Conservation (phyloP, 2,888 invertebrate genomes). For the Rhimphoctona megacephalus region DNA sequence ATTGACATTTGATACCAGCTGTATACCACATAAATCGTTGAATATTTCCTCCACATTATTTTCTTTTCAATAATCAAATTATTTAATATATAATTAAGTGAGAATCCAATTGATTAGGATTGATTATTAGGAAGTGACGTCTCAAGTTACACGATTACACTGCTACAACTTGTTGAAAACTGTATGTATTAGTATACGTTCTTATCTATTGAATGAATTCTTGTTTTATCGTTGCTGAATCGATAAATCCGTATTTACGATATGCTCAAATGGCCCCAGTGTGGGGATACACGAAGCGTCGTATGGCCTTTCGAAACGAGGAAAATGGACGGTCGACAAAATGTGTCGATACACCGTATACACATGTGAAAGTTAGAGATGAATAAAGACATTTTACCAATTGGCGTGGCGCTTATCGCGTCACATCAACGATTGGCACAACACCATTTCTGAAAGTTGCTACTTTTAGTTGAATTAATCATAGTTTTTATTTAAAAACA, state of each 20-base stretch:
- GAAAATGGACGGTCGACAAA: constrained; percentile 35
- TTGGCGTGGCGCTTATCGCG: constrained; percentile 33
- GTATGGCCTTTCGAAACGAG: constrained; percentile 47
- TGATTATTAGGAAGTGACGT: background rate
- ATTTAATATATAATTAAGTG: background rate
- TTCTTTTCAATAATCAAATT: background rate
- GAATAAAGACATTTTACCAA: constrained; percentile 42
- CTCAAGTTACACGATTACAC: background rate
- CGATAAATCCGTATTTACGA: constrained; percentile 47
- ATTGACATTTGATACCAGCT: background rate
- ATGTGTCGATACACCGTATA: constrained; percentile 37
- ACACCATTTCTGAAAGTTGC: background rate
- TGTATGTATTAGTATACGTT: background rate
- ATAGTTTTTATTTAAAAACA: background rate
- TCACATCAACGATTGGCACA: background rate
- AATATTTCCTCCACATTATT: background rate
- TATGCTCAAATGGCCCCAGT: background rate
- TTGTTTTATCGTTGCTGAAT: constrained; percentile 46
- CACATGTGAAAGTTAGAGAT: constrained; percentile 44
- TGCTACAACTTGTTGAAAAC: background rate
- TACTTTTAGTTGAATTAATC: background rate
- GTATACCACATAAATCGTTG: background rate
- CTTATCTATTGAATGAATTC: constrained; percentile 43
- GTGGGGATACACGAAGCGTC: background rate
- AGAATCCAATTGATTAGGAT: background rate